Percentiles rank a stretch among this genome's conserved stretches.
Evolutionary conservation across 1,140 invertebrate species (phyloP).

Genomic region (Tetragnatha versicolor): DNA sequence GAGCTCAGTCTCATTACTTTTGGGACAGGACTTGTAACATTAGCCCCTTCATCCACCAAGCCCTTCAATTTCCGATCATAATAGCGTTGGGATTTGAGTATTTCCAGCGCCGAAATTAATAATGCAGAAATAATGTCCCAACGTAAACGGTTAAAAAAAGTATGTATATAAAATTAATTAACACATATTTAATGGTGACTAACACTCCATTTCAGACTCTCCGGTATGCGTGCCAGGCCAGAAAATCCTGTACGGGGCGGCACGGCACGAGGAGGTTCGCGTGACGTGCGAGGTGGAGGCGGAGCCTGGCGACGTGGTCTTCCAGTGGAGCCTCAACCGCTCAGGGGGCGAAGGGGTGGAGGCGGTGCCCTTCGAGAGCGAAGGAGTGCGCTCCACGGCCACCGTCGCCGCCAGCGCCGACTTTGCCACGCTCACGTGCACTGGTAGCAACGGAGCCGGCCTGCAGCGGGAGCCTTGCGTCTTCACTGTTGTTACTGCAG

Average conservation of each 20-base stretch:
- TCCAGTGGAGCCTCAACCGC: conserved; percentile 58
- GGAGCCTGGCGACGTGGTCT: conserved; percentile 70
- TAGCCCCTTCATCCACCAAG: no score
- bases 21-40: no score
- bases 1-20: no score
- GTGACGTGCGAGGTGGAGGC: conserved; percentile 84
- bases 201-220: conserved; percentile 64
- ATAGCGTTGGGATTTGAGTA: no score
- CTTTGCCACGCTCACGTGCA: conserved; percentile 60
- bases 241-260: conserved; percentile 75
- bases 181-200: no score
- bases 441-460: conserved; percentile 56
- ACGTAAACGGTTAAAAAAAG: no score
- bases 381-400: conserved; percentile 44
- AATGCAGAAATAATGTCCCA: no score
- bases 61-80: no score
- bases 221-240: conserved; percentile 72
- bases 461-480: conserved; percentile 58
- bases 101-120: no score
- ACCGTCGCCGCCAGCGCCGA: conserved; percentile 53
- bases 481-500: conserved; percentile 56
- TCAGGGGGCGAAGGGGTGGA: conserved; percentile 23
- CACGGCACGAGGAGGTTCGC: conserved; percentile 83
- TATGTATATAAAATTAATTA: no score
- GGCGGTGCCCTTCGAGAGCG: conserved; percentile 16